Evolutionary conservation across 2,113 vertebrate species (phyloP).

Genomic region (Lophotis ruficrista): DNA sequence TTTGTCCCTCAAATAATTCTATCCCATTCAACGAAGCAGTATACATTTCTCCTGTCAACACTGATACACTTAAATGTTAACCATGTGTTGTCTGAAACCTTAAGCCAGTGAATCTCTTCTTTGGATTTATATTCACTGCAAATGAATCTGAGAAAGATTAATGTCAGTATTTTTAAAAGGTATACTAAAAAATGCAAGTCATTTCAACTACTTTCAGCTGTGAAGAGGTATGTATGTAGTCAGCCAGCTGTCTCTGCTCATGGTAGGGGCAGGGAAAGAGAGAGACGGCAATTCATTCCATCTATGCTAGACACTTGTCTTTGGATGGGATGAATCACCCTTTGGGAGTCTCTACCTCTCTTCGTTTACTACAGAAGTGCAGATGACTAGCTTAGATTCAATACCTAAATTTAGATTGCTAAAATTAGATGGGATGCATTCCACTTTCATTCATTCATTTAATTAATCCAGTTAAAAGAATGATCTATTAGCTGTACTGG

Average conservation of each 20-base stretch:
- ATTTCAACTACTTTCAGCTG: not conserved
- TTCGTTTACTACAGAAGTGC: not conserved
- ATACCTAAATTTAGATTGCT: slow-evolving; percentile 2
- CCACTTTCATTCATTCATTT: not conserved
- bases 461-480: slow-evolving; percentile 16
- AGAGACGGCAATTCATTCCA: not conserved
- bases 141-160: not conserved
- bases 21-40: not conserved
- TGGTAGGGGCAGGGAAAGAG: not conserved
- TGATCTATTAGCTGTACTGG: not conserved
- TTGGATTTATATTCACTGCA: not conserved
- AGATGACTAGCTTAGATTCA: not conserved
- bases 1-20: not conserved
- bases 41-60: not conserved
- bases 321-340: not conserved
- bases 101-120: not conserved
- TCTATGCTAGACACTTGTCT: not conserved
- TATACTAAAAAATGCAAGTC: not conserved
- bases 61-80: not conserved
- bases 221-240: not conserved
- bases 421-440: slow-evolving; percentile 12
- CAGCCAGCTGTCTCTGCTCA: not conserved
- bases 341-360: not conserved
- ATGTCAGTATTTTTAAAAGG: not conserved
- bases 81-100: not conserved